Base-by-base conservation (phyloP, 2,888 invertebrate genomes). In the Aquatica leii region DNA sequence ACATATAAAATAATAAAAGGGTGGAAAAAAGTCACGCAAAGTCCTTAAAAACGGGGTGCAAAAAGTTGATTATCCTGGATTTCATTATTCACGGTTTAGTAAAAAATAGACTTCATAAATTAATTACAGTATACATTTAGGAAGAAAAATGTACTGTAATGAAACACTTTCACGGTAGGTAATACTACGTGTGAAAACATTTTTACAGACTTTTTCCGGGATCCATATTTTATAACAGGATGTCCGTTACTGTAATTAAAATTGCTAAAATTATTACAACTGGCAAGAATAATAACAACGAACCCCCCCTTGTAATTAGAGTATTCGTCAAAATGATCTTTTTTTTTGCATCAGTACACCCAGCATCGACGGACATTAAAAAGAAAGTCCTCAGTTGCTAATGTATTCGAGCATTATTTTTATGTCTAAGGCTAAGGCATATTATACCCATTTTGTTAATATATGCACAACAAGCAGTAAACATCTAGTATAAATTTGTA, bases 221-320 rank as follows among this genome's bases (percentile, higher is more conserved):
- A 56, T 62, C 56, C 57, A 62, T 56, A 62, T 62, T 68, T 68
- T 68, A 68, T 63, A 63, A 62, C 68, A 63, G 65, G 68, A 65
- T 65, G 59, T 67, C 65, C 67, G 65, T 59, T 59, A 65, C 51
- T 52, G 54, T 62, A 68, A 62, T 68, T 65, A 65, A 65, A 68
- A 63, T 65, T 58, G 56, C 59, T 53, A 57, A 56, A 57, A 52
- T 56, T 57, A 62, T 53, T 59, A 34, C 59, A 59, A 64, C 46
- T 51, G 51, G 49, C 12, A 57, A 58, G 58, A 58, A 58, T 58
- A 58, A 58, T 58, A 58, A 46, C 20, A 20, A n/a, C 46, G 46
- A 46, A 50, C 35, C 50, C 51, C 50, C 54, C 50, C 43, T 24
- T 6, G 24, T 59, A 59, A 59, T 59, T 59, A 59, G 54, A 59